Evolutionary conservation across 2,888 invertebrate species (phyloP).

Genomic region (Scaptomyza tumidula): DNA sequence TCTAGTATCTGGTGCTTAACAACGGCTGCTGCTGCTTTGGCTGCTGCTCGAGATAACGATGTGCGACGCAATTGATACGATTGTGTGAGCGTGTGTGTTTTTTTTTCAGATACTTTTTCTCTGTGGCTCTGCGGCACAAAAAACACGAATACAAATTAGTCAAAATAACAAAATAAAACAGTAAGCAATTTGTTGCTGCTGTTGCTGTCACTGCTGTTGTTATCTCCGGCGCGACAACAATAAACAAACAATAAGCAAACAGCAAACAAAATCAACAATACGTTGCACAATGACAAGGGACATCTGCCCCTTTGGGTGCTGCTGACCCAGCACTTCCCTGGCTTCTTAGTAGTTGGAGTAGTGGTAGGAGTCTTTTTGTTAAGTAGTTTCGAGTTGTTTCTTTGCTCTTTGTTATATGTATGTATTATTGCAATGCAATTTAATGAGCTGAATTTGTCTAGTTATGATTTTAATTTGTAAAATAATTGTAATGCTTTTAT

Average conservation of each 20-base stretch:
- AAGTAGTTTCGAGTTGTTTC: neutral
- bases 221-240: slow-evolving; percentile 61
- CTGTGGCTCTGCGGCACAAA: slow-evolving; percentile 60
- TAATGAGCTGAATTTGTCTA: neutral
- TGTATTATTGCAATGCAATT: neutral
- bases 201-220: slow-evolving; percentile 7
- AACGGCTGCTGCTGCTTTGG: slow-evolving; percentile 7
- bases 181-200: slow-evolving; percentile 31
- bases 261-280: slow-evolving; percentile 63
- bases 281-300: slow-evolving; percentile 55
- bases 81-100: slow-evolving; percentile 19
- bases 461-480: neutral
- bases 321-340: neutral
- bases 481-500: neutral
- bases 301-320: slow-evolving; percentile 32
- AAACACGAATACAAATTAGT: slow-evolving; percentile 55
- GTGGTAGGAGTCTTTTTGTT: neutral
- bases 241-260: slow-evolving; percentile 43
- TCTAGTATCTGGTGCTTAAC: slow-evolving; percentile 45
- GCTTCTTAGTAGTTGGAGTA: neutral
- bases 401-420: neutral
- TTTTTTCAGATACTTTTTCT: slow-evolving; percentile 29
- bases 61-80: slow-evolving; percentile 68
- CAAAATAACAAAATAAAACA: slow-evolving; percentile 14
- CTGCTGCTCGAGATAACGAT: slow-evolving; percentile 57